These are phyloP conservation scores for Engystomops pustulosus DNA, from an alignment of 2,113 vertebrate genomes.

Conservation along the genomic window DNA sequence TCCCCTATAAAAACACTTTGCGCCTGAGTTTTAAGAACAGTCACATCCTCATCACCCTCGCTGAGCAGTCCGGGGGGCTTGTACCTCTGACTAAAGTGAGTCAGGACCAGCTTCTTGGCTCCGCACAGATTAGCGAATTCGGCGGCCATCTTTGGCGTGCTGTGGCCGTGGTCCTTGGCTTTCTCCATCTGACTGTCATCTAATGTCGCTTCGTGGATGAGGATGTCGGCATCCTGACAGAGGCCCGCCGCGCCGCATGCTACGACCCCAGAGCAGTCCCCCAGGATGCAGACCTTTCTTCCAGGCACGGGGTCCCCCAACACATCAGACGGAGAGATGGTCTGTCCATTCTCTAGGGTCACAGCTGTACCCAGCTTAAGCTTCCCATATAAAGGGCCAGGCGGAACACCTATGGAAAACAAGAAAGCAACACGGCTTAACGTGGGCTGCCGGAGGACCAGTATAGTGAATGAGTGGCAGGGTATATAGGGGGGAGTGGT, in stretches of 20 bases:
- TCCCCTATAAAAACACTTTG: slow-evolving; percentile 72
- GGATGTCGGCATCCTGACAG: slow-evolving; percentile 80
- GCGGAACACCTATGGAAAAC: slow-evolving; percentile 77
- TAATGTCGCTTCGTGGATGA: slow-evolving; percentile 91
- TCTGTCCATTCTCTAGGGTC: slow-evolving; percentile 75
- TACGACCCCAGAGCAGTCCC: slow-evolving; percentile 83
- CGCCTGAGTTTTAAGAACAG: slow-evolving; percentile 79
- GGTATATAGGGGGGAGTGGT: too few species aligned
- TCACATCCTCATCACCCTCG: slow-evolving; percentile 73
- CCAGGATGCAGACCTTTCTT: slow-evolving; percentile 88
- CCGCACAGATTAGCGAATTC: slow-evolving; percentile 76
- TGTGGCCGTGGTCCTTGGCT: slow-evolving; percentile 86
- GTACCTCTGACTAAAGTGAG: slow-evolving; percentile 93
- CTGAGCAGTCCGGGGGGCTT: slow-evolving; percentile 70
- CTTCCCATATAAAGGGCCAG: slow-evolving; percentile 84
- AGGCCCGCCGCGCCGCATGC: slow-evolving; percentile 70
- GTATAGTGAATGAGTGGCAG: too few species aligned
- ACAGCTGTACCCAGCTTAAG: slow-evolving; percentile 82
- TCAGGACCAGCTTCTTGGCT: slow-evolving; percentile 75
- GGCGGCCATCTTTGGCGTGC: slow-evolving; percentile 85
- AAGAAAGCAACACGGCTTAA: not conserved
- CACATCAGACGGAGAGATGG: slow-evolving; percentile 76
- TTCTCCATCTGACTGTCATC: slow-evolving; percentile 83
- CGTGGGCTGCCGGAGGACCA: too few species aligned
- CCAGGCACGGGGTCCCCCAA: slow-evolving; percentile 78